Base-by-base conservation (phyloP, 2,888 invertebrate species). In the Peribatodes rhomboidaria region DNA sequence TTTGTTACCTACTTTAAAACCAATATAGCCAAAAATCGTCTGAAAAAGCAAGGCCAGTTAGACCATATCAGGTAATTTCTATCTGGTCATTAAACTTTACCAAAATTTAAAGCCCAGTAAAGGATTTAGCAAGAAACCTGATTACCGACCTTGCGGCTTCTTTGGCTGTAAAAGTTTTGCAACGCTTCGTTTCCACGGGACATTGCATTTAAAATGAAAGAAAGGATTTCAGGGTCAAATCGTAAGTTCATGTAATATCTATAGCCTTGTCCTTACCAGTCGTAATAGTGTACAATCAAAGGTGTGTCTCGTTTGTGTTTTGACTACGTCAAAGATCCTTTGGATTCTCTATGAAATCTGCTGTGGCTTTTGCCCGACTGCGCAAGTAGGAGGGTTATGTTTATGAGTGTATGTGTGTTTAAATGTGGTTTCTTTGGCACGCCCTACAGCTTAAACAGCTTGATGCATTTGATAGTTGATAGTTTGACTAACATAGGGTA, bases 91-190 rank as follows among this genome's bases (percentile, higher is more conserved):
- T 27, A 41, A 46, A 47, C 18, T 57, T 57, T 47, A 47, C 46
- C 27, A 33, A 47, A 9, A 47, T 11, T 47, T 22, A 37, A 22
- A 22, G 47, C 14, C 11, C 57, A 47, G 39, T 39, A n/a, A 16
- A 18, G 27, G 16, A 49, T 57, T 64, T 37, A 11, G 64, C 49
- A 59, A 64, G 10, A 27, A 64, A 55, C 64, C 59, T 41, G 63
- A 64, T 55, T 55, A 11, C 37, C 31, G 50, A 55, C 65, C 65
- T 65, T 60, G 65, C 39, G 44, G 56, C 50, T 50, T 65, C 56
- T 54, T 56, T 55, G 44, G 59, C 3, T 35, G 46, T 59, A 44
- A 35, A 47, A 41, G 55, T 65, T 55, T 60, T 65, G 60, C 55
- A 65, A 65, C 46, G n/a, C 33, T 35, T 46, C 41, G 49, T 8